These are phyloP conservation scores for Remorina albescens DNA, from an alignment of 2,797 vertebrate genomes.

Conservation along the genomic window DNA sequence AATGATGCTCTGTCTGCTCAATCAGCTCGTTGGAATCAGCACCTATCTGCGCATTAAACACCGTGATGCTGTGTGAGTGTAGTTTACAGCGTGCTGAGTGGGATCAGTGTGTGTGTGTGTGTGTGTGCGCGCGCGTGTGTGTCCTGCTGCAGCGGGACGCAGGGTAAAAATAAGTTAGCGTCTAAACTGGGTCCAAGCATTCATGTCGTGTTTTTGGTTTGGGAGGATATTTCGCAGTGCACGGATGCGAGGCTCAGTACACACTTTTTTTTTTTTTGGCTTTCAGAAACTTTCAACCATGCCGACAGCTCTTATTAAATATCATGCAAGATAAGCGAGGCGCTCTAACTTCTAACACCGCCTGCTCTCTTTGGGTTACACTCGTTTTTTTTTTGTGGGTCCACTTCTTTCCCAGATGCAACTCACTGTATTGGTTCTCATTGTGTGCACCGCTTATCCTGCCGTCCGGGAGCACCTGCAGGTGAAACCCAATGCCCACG, in stretches of 20 bases:
- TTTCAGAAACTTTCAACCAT: constrained; percentile 79
- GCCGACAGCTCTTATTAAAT: constrained; percentile 78
- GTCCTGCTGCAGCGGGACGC: constrained; percentile 71
- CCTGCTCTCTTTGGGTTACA: constrained; percentile 52
- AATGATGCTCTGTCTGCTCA: constrained; percentile 70
- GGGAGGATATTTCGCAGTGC: constrained; percentile 74
- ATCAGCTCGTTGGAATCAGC: constrained; percentile 45
- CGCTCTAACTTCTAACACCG: constrained; percentile 73
- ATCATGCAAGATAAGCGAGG: constrained; percentile 74
- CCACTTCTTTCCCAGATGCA: constrained; percentile 47
- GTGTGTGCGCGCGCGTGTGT: constrained; percentile 65
- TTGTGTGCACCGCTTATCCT: constrained; percentile 93
- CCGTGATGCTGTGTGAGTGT: constrained; percentile 34
- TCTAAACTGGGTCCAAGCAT: constrained; percentile 85
- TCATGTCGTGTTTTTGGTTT: constrained; percentile 82
- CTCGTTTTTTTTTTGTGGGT: constrained; percentile 31
- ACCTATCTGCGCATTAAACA: constrained; percentile 36
- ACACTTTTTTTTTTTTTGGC: constrained; percentile 79
- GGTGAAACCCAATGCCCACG: constrained; percentile 99
- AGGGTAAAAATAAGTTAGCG: constrained; percentile 86
- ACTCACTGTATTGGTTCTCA: constrained; percentile 98
- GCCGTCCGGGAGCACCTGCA: constrained; percentile 95
- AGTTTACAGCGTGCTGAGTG: constrained; percentile 67
- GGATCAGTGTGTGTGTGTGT: constrained; percentile 41
- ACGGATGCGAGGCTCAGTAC: constrained; percentile 75